phyloP scores from a whole-genome alignment of 1,140 invertebrate species.

The Drosophila melanogaster region DNA sequence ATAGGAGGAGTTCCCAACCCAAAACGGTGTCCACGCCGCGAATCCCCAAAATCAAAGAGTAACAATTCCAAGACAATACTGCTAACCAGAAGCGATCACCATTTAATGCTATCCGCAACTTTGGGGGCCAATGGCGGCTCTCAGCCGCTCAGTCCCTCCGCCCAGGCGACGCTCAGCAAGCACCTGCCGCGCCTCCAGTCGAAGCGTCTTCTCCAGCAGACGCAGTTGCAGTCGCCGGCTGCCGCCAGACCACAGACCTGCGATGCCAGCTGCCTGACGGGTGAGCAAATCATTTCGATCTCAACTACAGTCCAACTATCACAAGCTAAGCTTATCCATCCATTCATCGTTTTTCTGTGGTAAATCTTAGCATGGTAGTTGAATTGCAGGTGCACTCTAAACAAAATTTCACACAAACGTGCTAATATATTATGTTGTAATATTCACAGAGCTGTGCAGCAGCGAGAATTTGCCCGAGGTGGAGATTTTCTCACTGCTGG shows the following conservation, averaged over 20 bases:
- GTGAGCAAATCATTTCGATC: slow-evolving; percentile 31
- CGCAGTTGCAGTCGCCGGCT: slow-evolving; percentile 15
- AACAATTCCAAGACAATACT: slow-evolving; percentile 23
- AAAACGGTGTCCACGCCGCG: neutral
- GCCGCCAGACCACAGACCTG: slow-evolving; percentile 63
- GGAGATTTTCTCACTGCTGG: slow-evolving; percentile 96
- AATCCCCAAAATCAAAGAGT: slow-evolving; percentile 1
- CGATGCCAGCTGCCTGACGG: slow-evolving; percentile 78
- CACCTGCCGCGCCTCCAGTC: slow-evolving; percentile 77
- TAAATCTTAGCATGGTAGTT: neutral
- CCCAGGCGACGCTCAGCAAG: slow-evolving; percentile 82
- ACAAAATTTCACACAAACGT: slow-evolving; percentile 2
- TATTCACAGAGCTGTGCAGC: slow-evolving; percentile 92
- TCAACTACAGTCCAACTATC: neutral
- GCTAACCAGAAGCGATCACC: slow-evolving; percentile 34
- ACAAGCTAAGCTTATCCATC: neutral
- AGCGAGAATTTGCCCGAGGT: slow-evolving; percentile 95
- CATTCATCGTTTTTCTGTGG: neutral
- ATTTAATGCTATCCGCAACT: slow-evolving; percentile 76
- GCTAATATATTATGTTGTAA: slow-evolving; percentile 72
- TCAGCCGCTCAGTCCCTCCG: slow-evolving; percentile 79
- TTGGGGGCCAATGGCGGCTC: slow-evolving; percentile 75
- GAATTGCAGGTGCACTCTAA: slow-evolving; percentile 8
- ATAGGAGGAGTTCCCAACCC: slow-evolving; percentile 24
- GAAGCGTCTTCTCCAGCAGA: slow-evolving; percentile 76